phyloP scores from a whole-genome alignment of 2,888 invertebrate species.

The Macropis europaea region DNA sequence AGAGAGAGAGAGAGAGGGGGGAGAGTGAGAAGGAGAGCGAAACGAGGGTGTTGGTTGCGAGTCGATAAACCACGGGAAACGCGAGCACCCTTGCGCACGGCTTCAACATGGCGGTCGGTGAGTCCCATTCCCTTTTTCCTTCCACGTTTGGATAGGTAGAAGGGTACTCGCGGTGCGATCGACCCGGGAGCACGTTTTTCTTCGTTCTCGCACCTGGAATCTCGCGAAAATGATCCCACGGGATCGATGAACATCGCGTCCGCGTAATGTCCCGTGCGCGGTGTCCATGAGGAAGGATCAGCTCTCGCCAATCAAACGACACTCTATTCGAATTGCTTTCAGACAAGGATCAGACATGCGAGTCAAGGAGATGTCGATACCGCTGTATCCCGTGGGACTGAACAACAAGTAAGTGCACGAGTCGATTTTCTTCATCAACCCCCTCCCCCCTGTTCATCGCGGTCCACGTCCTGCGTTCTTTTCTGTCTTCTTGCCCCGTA shows the following conservation, averaged over 20 bases:
- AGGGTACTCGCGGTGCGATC: constrained; percentile 24
- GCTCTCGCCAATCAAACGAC: neutral
- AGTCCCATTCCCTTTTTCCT: constrained; percentile 64
- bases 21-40: constrained; percentile 42
- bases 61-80: constrained; percentile 77
- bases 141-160: constrained; percentile 24
- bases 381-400: constrained; percentile 71
- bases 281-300: neutral
- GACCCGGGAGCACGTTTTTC: constrained; percentile 15
- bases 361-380: constrained; percentile 72
- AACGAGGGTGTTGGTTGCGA: constrained; percentile 74
- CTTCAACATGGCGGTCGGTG: constrained; percentile 75
- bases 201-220: neutral
- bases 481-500: neutral
- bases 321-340: constrained; percentile 22
- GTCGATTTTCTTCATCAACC: neutral
- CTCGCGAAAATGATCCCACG: constrained; percentile 4
- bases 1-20: constrained; percentile 6
- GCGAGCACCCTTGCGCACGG: constrained; percentile 74
- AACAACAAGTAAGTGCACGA: constrained; percentile 74
- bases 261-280: neutral
- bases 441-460: neutral
- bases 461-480: too few relatives aligned
- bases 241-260: constrained; percentile 10
- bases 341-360: constrained; percentile 71